Conservation (phyloP, 1,140 invertebrate species). For the Pinna nobilis region DNA sequence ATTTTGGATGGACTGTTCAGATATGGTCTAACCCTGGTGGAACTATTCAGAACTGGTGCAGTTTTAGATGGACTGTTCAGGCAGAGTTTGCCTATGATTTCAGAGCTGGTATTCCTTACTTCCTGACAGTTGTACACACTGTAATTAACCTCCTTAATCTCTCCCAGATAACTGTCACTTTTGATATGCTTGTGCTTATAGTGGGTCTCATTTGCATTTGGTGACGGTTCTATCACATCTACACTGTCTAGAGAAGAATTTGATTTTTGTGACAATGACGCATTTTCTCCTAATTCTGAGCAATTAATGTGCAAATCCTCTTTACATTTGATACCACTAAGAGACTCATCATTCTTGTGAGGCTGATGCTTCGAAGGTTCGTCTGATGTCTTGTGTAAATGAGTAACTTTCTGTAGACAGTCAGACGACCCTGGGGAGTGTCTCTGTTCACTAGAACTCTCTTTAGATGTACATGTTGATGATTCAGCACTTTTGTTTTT, state of each 20-base stretch:
- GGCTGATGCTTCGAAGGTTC: background rate
- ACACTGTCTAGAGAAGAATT: no score
- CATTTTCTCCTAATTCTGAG: background rate
- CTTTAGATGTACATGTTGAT: conserved; percentile 16
- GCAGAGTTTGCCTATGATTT: background rate
- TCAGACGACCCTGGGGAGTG: conserved; percentile 1
- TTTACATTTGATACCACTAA: background rate
- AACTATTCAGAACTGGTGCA: background rate
- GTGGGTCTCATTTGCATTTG: no score
- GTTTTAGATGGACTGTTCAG: background rate
- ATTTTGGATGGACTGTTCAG: background rate
- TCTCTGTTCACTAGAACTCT: conserved; percentile 7
- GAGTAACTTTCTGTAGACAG: conserved; percentile 16
- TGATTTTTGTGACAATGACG: no score
- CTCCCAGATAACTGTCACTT: no score
- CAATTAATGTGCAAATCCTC: background rate
- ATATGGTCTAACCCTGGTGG: background rate
- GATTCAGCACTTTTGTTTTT: conserved; percentile 7
- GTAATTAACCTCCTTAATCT: background rate
- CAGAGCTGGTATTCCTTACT: background rate
- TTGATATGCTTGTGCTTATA: no score
- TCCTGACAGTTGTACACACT: background rate
- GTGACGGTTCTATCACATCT: no score
- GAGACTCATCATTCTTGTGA: background rate
- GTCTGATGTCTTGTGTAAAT: conserved; percentile 7